These are phyloP conservation scores for Noctua pronuba DNA, from an alignment of 2,888 invertebrate species.

Conservation along the genomic window DNA sequence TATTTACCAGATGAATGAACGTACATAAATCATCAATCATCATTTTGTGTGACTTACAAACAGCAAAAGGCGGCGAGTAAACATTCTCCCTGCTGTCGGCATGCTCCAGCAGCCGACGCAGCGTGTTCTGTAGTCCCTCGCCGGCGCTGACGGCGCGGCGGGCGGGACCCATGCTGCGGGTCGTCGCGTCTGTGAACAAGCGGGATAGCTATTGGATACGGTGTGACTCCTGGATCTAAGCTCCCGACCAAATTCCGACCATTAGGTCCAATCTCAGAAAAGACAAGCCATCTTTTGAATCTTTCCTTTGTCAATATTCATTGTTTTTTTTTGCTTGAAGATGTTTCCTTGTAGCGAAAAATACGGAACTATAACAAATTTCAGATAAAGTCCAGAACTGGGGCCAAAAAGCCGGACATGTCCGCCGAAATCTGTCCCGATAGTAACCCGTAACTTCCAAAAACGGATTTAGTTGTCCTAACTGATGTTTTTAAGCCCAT, in stretches of 20 bases:
- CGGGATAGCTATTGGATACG: not conserved
- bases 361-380: not conserved
- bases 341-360: not conserved
- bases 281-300: not conserved
- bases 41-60: conserved; percentile 74
- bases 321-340: not conserved
- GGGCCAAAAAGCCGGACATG: not conserved
- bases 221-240: not conserved
- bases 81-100: conserved; percentile 93
- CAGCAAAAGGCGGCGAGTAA: conserved; percentile 87
- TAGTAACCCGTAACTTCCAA: not conserved
- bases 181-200: conserved; percentile 79
- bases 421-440: not conserved
- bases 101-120: conserved; percentile 94
- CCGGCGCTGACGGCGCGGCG: conserved; percentile 88
- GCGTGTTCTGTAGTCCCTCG: conserved; percentile 93
- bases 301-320: not conserved
- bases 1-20: not conserved
- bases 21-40: too few species aligned
- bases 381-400: not conserved
- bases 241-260: not conserved
- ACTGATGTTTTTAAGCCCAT: not conserved
- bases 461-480: not conserved
- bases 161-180: conserved; percentile 76
- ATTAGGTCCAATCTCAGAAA: not conserved